Percentiles rank a stretch among this genome's conserved stretches.
Evolutionary conservation across 2,113 vertebrate species (phyloP).

Genomic region (Phycodurus eques): DNA sequence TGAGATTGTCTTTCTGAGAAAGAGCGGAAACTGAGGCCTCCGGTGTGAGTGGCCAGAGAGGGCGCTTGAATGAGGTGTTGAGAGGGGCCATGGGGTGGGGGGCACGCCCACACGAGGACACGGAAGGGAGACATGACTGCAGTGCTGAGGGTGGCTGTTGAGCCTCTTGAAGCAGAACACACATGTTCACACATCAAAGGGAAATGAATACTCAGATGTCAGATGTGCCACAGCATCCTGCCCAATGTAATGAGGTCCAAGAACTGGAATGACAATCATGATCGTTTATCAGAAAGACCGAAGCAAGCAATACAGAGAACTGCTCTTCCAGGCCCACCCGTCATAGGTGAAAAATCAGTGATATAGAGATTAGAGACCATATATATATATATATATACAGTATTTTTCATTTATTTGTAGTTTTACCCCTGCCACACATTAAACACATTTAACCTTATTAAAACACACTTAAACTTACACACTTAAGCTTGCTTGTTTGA

Average conservation of each 20-base stretch:
- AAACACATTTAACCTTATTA: no score
- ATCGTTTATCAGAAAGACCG: background rate
- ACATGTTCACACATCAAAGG: slow-evolving; percentile 44
- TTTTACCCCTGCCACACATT: no score
- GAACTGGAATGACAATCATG: background rate
- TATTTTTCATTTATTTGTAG: no score
- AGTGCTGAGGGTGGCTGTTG: slow-evolving; percentile 16
- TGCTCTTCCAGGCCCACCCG: background rate
- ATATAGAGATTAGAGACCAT: background rate
- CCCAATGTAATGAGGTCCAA: background rate
- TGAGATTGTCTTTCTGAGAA: slow-evolving; percentile 46
- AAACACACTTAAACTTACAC: no score
- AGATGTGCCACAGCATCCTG: background rate
- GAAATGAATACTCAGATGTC: background rate
- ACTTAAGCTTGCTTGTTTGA: no score
- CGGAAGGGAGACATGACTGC: slow-evolving; percentile 26
- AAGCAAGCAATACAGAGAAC: background rate
- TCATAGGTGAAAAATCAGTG: background rate
- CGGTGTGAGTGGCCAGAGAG: slow-evolving; percentile 61
- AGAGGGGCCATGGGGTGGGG: slow-evolving; percentile 50
- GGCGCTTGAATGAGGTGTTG: slow-evolving; percentile 54
- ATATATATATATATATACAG: background rate
- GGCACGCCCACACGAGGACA: slow-evolving; percentile 28
- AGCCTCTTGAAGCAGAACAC: slow-evolving; percentile 38
- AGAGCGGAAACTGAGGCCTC: slow-evolving; percentile 60